phyloP scores from a whole-genome alignment of 1,140 invertebrate genomes.

The Pogonomyrmex californicus region DNA sequence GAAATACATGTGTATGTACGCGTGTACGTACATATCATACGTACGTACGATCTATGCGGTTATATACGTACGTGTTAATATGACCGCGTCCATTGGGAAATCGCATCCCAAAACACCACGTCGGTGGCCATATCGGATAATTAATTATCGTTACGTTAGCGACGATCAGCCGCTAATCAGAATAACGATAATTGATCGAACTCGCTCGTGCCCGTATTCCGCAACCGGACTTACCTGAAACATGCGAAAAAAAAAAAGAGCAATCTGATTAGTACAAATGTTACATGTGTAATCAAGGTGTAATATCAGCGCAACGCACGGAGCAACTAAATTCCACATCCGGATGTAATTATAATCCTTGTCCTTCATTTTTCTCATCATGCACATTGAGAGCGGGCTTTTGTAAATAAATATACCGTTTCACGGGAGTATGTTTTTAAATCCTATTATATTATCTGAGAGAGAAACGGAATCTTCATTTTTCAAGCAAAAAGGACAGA shows the following conservation, averaged over 20 bases:
- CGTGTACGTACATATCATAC: no score
- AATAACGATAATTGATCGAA: slow-evolving; percentile 64
- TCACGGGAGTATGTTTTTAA: neutral
- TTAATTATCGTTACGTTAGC: slow-evolving; percentile 68
- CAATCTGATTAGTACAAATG: neutral
- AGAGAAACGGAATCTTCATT: neutral
- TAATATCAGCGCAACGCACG: neutral
- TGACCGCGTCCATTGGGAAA: slow-evolving; percentile 66
- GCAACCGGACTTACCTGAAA: slow-evolving; percentile 70
- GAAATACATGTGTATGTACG: neutral
- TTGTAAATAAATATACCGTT: slow-evolving; percentile 4
- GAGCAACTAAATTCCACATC: neutral
- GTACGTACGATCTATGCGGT: neutral
- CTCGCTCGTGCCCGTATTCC: neutral
- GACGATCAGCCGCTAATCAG: slow-evolving; percentile 62
- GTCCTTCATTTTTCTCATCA: neutral
- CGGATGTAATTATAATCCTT: neutral
- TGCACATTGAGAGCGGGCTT: neutral
- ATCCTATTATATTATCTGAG: neutral
- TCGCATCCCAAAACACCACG: slow-evolving; percentile 71
- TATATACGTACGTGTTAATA: slow-evolving; percentile 64
- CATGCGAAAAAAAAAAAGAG: slow-evolving; percentile 19
- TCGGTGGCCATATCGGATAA: slow-evolving; percentile 60
- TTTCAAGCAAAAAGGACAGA: neutral
- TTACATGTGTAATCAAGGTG: slow-evolving; percentile 10